phyloP scores from a whole-genome alignment of 30 jellyfish, hydroid and myxozoan species.

The Chrysaora quinquecirrha region DNA sequence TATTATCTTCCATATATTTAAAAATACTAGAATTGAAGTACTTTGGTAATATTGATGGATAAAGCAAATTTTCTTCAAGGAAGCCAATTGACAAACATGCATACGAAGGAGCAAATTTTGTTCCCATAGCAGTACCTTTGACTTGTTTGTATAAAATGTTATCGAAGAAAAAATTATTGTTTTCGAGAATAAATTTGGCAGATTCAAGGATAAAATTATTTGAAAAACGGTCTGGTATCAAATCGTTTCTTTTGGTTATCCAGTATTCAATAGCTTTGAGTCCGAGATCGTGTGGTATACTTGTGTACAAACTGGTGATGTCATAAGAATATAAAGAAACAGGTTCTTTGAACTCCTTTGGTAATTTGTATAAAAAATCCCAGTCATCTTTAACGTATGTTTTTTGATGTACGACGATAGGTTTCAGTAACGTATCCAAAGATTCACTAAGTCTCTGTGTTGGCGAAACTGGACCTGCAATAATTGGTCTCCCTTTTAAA shows the following conservation, averaged over 20 bases:
- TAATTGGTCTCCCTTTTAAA: too few species aligned
- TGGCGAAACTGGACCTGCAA: too few species aligned
- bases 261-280: slow-evolving; percentile 8
- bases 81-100: too few species aligned
- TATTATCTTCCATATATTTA: neutral
- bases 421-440: neutral
- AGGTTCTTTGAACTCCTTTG: neutral
- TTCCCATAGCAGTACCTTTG: too few species aligned
- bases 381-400: slow-evolving; percentile 21
- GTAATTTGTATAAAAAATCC: slow-evolving; percentile 2
- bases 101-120: too few species aligned
- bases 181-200: too few species aligned
- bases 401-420: neutral
- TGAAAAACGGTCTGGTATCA: slow-evolving; percentile 28
- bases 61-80: neutral
- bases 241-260: slow-evolving; percentile 2
- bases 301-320: slow-evolving; percentile 18
- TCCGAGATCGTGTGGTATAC: slow-evolving; percentile 25
- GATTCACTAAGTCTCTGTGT: too few species aligned
- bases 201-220: too few species aligned
- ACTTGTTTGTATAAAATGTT: too few species aligned
- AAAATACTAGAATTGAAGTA: neutral
- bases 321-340: neutral
- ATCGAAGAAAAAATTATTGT: too few species aligned
- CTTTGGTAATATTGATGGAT: slow-evolving; percentile 4